phyloP scores from a whole-genome alignment of 2,888 invertebrate species.

The Calliopum simillimum region DNA sequence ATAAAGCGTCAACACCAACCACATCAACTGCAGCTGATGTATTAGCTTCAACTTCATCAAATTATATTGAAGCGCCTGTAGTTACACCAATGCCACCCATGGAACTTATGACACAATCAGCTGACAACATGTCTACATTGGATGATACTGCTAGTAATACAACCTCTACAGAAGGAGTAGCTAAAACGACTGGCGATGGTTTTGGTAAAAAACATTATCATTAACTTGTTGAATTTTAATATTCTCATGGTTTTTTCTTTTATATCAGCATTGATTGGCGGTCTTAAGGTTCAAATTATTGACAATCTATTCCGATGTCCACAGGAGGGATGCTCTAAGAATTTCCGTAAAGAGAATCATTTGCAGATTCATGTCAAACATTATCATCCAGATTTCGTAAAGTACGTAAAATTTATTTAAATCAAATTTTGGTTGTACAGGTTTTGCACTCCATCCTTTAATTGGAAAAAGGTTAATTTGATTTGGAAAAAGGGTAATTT shows the following conservation, averaged over 20 bases:
- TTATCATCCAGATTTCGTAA: conserved; percentile 85
- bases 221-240: neutral
- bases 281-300: conserved; percentile 75
- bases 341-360: conserved; percentile 90
- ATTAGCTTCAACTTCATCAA: conserved; percentile 34
- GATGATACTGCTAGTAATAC: conserved; percentile 5
- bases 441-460: no score
- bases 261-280: conserved; percentile 70
- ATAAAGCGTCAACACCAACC: conserved; percentile 39
- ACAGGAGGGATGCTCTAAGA: conserved; percentile 86
- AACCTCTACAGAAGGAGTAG: neutral
- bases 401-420: conserved; percentile 62
- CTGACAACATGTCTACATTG: neutral
- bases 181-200: conserved; percentile 55
- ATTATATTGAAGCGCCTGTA: conserved; percentile 60
- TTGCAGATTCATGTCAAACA: conserved; percentile 95
- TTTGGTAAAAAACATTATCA: conserved; percentile 55
- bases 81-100: conserved; percentile 60
- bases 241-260: neutral
- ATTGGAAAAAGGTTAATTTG: no score
- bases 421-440: no score
- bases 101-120: conserved; percentile 57
- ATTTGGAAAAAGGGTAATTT: no score
- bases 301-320: conserved; percentile 80
- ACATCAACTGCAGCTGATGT: conserved; percentile 38